phyloP scores from a whole-genome alignment of 2,888 invertebrate genomes.

The Diaperis boleti region DNA sequence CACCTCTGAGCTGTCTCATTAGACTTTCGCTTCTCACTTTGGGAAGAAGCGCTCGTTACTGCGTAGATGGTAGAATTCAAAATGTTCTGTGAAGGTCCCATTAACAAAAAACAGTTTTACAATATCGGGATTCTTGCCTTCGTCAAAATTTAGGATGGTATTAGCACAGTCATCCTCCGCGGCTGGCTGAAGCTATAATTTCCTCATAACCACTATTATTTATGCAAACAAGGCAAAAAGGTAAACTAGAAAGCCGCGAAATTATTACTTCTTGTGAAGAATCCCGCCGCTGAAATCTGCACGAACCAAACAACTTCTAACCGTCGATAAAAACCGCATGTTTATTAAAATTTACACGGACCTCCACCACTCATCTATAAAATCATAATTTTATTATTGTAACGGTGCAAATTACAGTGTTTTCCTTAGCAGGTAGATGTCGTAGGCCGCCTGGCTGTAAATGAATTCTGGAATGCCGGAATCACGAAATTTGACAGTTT shows the following conservation, averaged over 20 bases:
- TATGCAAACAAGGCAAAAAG: constrained; percentile 13
- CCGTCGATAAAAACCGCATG: constrained; percentile 13
- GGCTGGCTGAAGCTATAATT: neutral
- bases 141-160: too few relatives aligned
- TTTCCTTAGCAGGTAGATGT: too few relatives aligned
- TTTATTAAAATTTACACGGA: constrained; percentile 12
- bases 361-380: constrained; percentile 15
- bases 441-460: too few relatives aligned
- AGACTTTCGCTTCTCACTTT: constrained; percentile 15
- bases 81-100: too few relatives aligned
- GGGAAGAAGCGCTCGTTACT: neutral
- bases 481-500: too few relatives aligned
- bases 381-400: neutral
- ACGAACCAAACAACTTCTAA: constrained; percentile 19
- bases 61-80: too few relatives aligned
- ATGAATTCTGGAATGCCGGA: too few relatives aligned
- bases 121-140: too few relatives aligned
- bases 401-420: neutral
- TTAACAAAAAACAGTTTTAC: too few relatives aligned
- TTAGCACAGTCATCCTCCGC: too few relatives aligned
- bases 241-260: constrained; percentile 19
- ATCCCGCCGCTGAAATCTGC: constrained; percentile 8
- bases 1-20: neutral
- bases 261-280: constrained; percentile 3
- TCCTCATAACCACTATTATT: constrained; percentile 1